Evolutionary conservation across 2,797 vertebrate species (phyloP).

Genomic region (Pteropus rufus): DNA sequence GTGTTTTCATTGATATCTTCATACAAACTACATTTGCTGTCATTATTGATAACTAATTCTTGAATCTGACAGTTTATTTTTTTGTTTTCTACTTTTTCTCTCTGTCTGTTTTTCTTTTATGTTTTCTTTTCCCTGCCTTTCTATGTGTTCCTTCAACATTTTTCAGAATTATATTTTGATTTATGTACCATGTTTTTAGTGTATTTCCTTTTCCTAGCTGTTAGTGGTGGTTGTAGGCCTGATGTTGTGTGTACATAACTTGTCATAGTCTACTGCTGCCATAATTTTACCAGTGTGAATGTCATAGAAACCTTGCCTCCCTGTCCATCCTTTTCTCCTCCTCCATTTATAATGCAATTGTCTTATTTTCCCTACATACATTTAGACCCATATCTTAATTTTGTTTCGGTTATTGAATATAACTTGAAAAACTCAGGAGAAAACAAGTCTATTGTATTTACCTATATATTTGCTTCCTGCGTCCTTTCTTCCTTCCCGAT

Average conservation of each 20-base stretch:
- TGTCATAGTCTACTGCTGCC: neutral
- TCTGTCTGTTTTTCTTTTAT: neutral
- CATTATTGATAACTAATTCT: neutral
- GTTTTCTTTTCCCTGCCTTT: neutral
- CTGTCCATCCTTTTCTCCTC: neutral
- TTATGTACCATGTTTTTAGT: neutral
- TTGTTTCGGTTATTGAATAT: neutral
- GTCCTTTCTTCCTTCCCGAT: neutral
- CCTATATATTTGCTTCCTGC: neutral
- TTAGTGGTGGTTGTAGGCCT: neutral
- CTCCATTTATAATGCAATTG: neutral
- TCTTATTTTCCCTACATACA: neutral
- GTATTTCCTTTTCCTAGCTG: neutral
- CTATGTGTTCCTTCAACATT: neutral
- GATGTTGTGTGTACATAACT: neutral
- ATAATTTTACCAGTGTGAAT: neutral
- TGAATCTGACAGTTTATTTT: neutral
- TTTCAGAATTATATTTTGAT: neutral
- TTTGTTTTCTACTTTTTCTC: neutral
- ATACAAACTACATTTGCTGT: neutral
- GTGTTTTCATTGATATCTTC: neutral
- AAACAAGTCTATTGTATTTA: neutral
- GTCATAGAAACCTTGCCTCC: neutral
- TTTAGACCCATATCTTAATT: neutral
- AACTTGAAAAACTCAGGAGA: neutral